Evolutionary conservation across 2,113 vertebrate species (phyloP).

Genomic region (Planiliza haematocheilus): DNA sequence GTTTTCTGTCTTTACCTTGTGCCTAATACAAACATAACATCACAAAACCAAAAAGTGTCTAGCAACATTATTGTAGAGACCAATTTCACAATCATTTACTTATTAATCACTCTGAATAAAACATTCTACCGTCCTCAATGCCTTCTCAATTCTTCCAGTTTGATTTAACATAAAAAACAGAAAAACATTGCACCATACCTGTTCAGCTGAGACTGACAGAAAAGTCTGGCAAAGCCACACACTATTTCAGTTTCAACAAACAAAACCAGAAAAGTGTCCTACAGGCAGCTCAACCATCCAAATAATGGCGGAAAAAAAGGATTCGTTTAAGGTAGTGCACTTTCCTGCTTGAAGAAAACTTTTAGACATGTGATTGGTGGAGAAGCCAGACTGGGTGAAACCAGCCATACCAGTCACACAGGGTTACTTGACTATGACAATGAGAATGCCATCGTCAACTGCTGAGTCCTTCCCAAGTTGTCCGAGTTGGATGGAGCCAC

Average conservation of each 20-base stretch:
- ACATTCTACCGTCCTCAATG: neutral
- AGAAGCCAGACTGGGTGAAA: conserved; percentile 53
- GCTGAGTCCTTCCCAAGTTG: conserved; percentile 4
- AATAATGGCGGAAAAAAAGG: conserved; percentile 32
- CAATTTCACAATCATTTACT: neutral
- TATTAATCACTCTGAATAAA: neutral
- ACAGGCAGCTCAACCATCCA: conserved; percentile 27
- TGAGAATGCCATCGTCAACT: conserved; percentile 10
- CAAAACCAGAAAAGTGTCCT: neutral
- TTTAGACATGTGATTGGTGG: conserved; percentile 63
- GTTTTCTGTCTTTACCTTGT: neutral
- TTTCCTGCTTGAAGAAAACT: neutral
- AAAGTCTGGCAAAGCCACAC: neutral
- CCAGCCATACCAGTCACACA: conserved; percentile 68
- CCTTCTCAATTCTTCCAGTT: neutral
- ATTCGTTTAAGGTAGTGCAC: conserved; percentile 9
- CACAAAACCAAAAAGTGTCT: neutral
- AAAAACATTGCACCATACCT: conserved; percentile 50
- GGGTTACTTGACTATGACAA: conserved; percentile 60
- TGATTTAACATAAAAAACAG: conserved; percentile 23
- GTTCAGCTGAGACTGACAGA: neutral
- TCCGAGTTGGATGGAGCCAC: neutral
- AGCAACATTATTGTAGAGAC: neutral
- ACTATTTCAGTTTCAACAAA: neutral
- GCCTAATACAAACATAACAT: too few relatives aligned